These are phyloP conservation scores for Ophonus ardosiacus DNA, from an alignment of 2,888 invertebrate species.

Conservation along the genomic window DNA sequence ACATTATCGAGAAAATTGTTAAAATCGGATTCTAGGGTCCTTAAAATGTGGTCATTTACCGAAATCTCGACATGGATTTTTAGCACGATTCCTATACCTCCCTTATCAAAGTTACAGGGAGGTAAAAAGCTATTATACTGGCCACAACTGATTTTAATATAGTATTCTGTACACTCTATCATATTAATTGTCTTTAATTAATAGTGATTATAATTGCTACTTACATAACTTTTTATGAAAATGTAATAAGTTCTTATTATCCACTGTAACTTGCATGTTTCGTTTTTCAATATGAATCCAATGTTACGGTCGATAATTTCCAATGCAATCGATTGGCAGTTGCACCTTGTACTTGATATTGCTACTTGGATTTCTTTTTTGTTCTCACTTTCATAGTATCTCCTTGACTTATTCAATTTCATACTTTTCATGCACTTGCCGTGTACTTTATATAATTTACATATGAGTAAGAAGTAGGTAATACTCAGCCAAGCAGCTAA, in stretches of 20 bases:
- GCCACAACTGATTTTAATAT: too few relatives aligned
- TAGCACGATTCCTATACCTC: too few relatives aligned
- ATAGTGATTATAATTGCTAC: neutral
- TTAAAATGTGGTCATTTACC: too few relatives aligned
- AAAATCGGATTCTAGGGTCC: too few relatives aligned
- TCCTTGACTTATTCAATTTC: conserved; percentile 43
- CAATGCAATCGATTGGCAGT: conserved; percentile 2
- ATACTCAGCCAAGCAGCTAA: neutral
- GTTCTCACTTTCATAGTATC: conserved; percentile 34
- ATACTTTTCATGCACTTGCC: neutral
- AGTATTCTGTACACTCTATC: neutral
- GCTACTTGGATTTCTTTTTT: conserved; percentile 7
- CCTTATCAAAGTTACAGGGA: too few relatives aligned
- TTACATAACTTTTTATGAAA: neutral
- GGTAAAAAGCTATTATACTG: too few relatives aligned
- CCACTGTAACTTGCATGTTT: neutral
- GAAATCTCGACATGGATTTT: too few relatives aligned
- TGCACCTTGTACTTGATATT: conserved; percentile 48
- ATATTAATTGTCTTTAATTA: neutral
- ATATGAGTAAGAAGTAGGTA: neutral
- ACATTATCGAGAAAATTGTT: too few relatives aligned
- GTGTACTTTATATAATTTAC: neutral
- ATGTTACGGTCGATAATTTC: neutral
- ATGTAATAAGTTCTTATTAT: neutral
- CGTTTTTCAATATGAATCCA: neutral